Evolutionary conservation across 2,888 invertebrate species (phyloP).

Genomic region (Orchestes rusci): DNA sequence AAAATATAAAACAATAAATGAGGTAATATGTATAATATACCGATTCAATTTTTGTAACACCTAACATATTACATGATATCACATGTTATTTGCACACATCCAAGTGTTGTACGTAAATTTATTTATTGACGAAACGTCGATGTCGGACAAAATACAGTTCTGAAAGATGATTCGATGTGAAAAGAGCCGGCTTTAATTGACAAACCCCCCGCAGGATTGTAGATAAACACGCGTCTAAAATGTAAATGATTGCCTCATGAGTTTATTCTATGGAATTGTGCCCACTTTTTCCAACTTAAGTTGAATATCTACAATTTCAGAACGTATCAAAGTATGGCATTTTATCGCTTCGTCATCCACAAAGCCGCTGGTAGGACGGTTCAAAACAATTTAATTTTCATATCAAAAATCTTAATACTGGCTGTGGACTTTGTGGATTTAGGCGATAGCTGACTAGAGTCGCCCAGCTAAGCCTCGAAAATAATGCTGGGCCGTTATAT

Average conservation of each 20-base stretch:
- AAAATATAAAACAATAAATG: conserved; percentile 42
- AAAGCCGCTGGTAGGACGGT: conserved; percentile 42
- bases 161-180: no score
- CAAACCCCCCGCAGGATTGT: no score
- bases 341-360: conserved; percentile 36
- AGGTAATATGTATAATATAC: conserved; percentile 44
- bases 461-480: conserved; percentile 39
- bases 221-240: no score
- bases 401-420: conserved; percentile 37
- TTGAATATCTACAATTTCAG: no score
- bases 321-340: no score
- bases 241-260: no score
- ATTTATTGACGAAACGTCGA: conserved; percentile 46
- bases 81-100: conserved; percentile 48
- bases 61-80: conserved; percentile 48
- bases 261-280: no score
- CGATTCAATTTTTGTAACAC: conserved; percentile 45
- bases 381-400: conserved; percentile 31
- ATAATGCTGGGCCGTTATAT: conserved; percentile 34
- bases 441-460: conserved; percentile 42
- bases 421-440: conserved; percentile 32
- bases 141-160: conserved; percentile 39
- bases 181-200: no score
- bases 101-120: conserved; percentile 45
- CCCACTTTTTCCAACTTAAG: no score